Percentiles rank a stretch among this genome's conserved stretches.
These are phyloP conservation scores for Steatornis caripensis DNA, from an alignment of 2,113 vertebrate genomes.

Conservation along the genomic window DNA sequence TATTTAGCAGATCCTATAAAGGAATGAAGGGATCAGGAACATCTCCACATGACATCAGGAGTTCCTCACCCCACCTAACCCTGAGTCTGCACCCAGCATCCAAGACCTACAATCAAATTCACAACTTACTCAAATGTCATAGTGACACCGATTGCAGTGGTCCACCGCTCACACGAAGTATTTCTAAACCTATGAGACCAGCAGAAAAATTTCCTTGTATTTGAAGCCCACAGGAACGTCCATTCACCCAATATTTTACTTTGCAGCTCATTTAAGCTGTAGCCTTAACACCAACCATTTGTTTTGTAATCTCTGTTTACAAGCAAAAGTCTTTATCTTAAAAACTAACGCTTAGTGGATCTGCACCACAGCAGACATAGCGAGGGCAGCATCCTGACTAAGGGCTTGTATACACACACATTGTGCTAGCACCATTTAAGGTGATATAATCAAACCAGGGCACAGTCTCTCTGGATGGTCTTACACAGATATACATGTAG, in stretches of 20 bases:
- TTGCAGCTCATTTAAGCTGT: not conserved
- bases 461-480: not conserved
- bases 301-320: constrained; percentile 28
- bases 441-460: not conserved
- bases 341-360: not conserved
- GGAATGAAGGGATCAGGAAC: not conserved
- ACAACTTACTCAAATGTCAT: rapidly evolving
- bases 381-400: not conserved
- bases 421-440: not conserved
- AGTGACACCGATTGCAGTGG: rapidly evolving
- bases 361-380: not conserved
- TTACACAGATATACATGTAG: rapidly evolving
- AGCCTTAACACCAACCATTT: not conserved
- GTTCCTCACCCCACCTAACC: not conserved
- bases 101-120: not conserved
- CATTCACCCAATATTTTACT: not conserved
- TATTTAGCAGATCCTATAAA: not conserved
- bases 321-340: not conserved
- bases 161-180: not conserved
- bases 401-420: rapidly evolving
- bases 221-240: not conserved
- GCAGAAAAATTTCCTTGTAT: not conserved
- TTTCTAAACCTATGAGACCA: not conserved
- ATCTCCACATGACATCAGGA: not conserved
- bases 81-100: not conserved